These are phyloP conservation scores for Entelurus aequoreus DNA, from an alignment of 2,113 vertebrate genomes.

Conservation along the genomic window DNA sequence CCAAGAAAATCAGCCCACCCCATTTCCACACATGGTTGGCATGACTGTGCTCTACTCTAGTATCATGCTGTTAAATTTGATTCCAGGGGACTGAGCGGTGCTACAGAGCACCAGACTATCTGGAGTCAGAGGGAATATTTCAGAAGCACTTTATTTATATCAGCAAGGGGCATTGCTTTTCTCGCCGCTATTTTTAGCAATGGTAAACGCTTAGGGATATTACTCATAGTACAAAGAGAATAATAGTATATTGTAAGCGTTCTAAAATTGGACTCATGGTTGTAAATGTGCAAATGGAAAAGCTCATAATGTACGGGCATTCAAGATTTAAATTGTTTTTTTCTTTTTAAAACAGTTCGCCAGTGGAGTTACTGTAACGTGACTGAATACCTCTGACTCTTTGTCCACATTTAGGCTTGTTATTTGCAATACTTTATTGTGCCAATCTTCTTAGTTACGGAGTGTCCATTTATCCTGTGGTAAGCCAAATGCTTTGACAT, in stretches of 20 bases:
- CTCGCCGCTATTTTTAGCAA: constrained; percentile 78
- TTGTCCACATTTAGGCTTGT: constrained; percentile 55
- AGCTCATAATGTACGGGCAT: background rate
- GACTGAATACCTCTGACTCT: constrained; percentile 51
- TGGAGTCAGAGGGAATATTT: constrained; percentile 95
- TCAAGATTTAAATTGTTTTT: constrained; percentile 12
- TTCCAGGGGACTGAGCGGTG: constrained; percentile 77
- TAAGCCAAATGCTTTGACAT: constrained; percentile 2
- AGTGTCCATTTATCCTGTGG: constrained; percentile 1
- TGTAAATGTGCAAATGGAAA: background rate
- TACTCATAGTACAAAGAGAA: constrained; percentile 63
- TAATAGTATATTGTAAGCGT: constrained; percentile 51
- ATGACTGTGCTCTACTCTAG: constrained; percentile 81
- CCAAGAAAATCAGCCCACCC: constrained; percentile 23
- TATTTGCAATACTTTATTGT: constrained; percentile 53
- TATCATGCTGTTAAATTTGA: constrained; percentile 94
- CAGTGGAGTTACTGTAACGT: constrained; percentile 47
- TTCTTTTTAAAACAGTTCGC: constrained; percentile 21
- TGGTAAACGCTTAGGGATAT: constrained; percentile 72
- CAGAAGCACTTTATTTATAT: constrained; percentile 92
- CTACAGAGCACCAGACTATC: constrained; percentile 86
- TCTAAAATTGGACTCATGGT: constrained; percentile 19
- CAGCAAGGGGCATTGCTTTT: constrained; percentile 68
- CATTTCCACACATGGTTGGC: constrained; percentile 77
- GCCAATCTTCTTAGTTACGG: constrained; percentile 50